Conservation (phyloP, 1,140 invertebrate genomes). For the Tetraneura akinire region DNA sequence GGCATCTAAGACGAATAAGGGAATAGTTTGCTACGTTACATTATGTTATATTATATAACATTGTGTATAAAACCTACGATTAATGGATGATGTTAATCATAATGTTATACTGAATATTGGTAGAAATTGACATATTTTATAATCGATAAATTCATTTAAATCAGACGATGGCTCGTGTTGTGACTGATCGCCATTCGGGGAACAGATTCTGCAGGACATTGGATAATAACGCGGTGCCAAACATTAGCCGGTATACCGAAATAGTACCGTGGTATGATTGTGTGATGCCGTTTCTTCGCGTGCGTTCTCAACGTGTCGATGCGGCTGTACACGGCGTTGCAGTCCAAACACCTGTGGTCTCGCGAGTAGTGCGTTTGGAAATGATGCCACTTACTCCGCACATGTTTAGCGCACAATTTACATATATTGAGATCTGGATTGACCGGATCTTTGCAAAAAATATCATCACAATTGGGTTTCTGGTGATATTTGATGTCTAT, state of each 20-base stretch:
- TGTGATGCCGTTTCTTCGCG: conserved; percentile 53
- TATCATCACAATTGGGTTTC: conserved; percentile 18
- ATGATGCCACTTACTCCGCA: conserved; percentile 84
- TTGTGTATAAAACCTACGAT: too few species aligned
- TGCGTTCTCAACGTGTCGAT: conserved; percentile 67
- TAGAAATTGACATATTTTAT: too few species aligned
- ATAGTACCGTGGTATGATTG: conserved; percentile 52
- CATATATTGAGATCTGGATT: conserved; percentile 60
- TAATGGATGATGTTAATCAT: too few species aligned
- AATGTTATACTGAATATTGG: too few species aligned
- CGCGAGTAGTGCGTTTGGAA: conserved; percentile 79
- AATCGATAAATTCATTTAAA: too few species aligned
- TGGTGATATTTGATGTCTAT: conserved; percentile 6
- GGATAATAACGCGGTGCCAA: conserved; percentile 17
- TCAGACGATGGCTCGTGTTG: too few species aligned
- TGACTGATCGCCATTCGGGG: background rate
- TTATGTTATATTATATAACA: too few species aligned
- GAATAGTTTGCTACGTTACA: too few species aligned
- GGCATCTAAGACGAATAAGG: too few species aligned
- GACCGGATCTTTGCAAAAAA: conserved; percentile 1
- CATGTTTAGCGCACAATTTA: conserved; percentile 79
- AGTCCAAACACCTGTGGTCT: conserved; percentile 78
- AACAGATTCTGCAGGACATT: background rate
- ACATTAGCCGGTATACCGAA: conserved; percentile 44
- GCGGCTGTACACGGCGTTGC: conserved; percentile 80